Percentiles rank a stretch among this genome's conserved stretches.
phyloP scores from a whole-genome alignment of 2,888 invertebrate genomes.

The Habroteleia sp. region DNA sequence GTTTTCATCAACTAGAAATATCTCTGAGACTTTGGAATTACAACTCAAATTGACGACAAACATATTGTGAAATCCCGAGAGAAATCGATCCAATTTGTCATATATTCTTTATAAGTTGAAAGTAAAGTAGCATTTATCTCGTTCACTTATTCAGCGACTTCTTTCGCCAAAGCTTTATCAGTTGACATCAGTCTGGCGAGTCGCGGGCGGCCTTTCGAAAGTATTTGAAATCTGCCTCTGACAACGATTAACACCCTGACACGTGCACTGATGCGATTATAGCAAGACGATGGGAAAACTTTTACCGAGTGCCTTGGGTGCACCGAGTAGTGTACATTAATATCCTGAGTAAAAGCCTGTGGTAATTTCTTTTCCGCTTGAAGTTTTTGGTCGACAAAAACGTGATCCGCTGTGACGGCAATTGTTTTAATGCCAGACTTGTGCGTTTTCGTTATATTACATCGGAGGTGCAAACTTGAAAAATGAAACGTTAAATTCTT shows the following conservation, averaged over 20 bases:
- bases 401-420: slow-evolving; percentile 57
- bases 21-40: neutral
- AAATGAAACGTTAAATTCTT: slow-evolving; percentile 56
- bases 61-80: slow-evolving; percentile 7
- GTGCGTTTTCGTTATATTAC: slow-evolving; percentile 51
- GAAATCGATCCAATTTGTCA: slow-evolving; percentile 25
- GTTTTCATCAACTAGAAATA: neutral
- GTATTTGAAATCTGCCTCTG: slow-evolving; percentile 62
- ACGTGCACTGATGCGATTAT: slow-evolving; percentile 69
- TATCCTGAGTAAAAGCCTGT: slow-evolving; percentile 63
- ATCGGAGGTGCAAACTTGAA: slow-evolving; percentile 40
- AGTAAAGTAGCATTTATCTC: slow-evolving; percentile 29
- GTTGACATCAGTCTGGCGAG: slow-evolving; percentile 34
- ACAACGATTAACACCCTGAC: slow-evolving; percentile 63
- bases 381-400: slow-evolving; percentile 62
- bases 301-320: slow-evolving; percentile 43
- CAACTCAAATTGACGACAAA: slow-evolving; percentile 9
- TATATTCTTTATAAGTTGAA: slow-evolving; percentile 11
- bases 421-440: slow-evolving; percentile 59
- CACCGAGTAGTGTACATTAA: slow-evolving; percentile 59
- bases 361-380: slow-evolving; percentile 58
- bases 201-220: slow-evolving; percentile 25
- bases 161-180: slow-evolving; percentile 36
- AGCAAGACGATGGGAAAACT: slow-evolving; percentile 69
- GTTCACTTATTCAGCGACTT: slow-evolving; percentile 33